phyloP scores from a whole-genome alignment of 2,888 invertebrate species.

The Catotricha subobsoleta region DNA sequence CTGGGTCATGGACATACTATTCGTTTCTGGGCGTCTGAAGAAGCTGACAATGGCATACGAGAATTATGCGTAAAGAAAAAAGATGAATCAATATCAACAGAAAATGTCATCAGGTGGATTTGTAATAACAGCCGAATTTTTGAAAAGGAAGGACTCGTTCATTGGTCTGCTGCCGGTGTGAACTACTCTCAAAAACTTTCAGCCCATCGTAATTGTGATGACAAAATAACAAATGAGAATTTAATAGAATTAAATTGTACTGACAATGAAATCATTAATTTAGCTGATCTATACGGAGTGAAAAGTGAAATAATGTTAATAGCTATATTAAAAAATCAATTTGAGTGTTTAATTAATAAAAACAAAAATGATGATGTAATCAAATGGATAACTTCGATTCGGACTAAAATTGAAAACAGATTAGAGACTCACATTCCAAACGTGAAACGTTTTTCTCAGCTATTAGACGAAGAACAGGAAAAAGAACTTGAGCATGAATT shows the following conservation, averaged over 20 bases:
- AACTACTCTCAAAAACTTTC: background rate
- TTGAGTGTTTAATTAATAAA: background rate
- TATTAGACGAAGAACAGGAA: conserved; percentile 2
- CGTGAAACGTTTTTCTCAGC: background rate
- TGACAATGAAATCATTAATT: background rate
- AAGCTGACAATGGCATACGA: background rate
- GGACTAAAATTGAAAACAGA: background rate
- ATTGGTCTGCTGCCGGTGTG: background rate
- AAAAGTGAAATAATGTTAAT: background rate
- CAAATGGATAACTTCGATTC: background rate
- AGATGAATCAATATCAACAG: background rate
- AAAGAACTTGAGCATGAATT: conserved; percentile 1
- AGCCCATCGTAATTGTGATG: background rate
- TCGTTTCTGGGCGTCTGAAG: background rate
- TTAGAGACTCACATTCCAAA: background rate
- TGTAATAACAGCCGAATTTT: background rate
- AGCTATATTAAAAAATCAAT: background rate
- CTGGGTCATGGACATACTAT: background rate
- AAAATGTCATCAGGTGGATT: background rate
- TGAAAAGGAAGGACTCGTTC: background rate
- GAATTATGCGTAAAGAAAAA: background rate
- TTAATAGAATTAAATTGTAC: background rate
- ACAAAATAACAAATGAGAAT: background rate
- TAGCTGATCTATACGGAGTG: background rate
- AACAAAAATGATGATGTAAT: background rate